phyloP scores from a whole-genome alignment of 2,797 vertebrate species.

The Balearica regulorum region DNA sequence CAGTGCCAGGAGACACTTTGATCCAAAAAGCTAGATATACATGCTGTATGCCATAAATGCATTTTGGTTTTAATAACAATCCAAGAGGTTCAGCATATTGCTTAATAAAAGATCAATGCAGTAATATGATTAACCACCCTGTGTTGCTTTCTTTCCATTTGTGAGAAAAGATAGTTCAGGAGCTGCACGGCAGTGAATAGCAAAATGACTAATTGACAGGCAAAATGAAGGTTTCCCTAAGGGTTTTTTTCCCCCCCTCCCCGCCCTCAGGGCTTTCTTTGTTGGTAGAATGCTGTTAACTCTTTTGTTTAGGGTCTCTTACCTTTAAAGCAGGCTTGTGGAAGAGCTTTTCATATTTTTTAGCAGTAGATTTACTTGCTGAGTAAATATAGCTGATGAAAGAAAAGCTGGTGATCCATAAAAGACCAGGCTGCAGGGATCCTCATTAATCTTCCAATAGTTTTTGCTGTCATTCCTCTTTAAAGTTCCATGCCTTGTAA shows the following conservation, averaged over 20 bases:
- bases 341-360: slow-evolving; percentile 66
- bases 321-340: slow-evolving; percentile 62
- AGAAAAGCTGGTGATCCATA: slow-evolving; percentile 73
- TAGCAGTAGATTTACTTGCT: slow-evolving; percentile 63
- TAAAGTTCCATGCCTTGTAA: slow-evolving; percentile 72
- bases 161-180: slow-evolving; percentile 41
- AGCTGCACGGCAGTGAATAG: slow-evolving; percentile 17
- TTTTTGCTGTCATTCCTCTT: slow-evolving; percentile 74
- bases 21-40: slow-evolving; percentile 23
- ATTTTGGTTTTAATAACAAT: slow-evolving; percentile 42
- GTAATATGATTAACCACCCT: slow-evolving; percentile 48
- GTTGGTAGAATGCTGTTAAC: slow-evolving; percentile 52
- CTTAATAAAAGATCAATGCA: slow-evolving; percentile 54
- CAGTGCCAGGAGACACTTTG: background rate
- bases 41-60: slow-evolving; percentile 17
- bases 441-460: slow-evolving; percentile 78
- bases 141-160: slow-evolving; percentile 41
- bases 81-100: slow-evolving; percentile 44
- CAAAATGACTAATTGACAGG: slow-evolving; percentile 57
- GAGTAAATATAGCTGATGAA: slow-evolving; percentile 73
- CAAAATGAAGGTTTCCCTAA: slow-evolving; percentile 45
- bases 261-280: slow-evolving; percentile 34
- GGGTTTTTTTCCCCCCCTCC: background rate
- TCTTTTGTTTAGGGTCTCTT: slow-evolving; percentile 65
- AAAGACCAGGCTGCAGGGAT: slow-evolving; percentile 73